Evolutionary conservation across 2,797 vertebrate species (phyloP).

Genomic region (Myripristis jacobus): DNA sequence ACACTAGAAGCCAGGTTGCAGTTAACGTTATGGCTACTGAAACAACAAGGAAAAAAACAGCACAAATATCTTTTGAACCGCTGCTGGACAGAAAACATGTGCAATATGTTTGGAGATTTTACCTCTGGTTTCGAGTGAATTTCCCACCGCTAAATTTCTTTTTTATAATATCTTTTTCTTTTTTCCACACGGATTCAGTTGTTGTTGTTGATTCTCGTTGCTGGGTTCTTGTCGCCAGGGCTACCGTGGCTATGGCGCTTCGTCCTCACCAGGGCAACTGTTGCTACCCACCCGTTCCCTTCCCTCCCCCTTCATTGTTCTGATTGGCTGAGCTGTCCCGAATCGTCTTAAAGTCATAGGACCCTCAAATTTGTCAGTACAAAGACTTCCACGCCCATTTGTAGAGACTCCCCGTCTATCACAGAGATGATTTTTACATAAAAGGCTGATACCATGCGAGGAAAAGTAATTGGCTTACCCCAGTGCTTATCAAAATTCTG

Average conservation of each 20-base stretch:
- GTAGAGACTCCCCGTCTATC: conserved; percentile 46
- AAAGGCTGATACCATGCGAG: not conserved
- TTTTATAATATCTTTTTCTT: conserved; percentile 72
- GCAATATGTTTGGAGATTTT: conserved; percentile 72
- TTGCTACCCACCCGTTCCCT: conserved; percentile 93
- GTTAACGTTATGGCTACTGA: conserved; percentile 75
- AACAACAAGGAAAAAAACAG: conserved; percentile 78
- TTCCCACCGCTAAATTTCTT: conserved; percentile 80
- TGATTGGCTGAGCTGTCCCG: conserved; percentile 75
- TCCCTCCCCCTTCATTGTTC: conserved; percentile 79
- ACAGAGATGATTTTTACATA: not conserved
- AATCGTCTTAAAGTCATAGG: conserved; percentile 76
- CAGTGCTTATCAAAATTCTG: conserved; percentile 27
- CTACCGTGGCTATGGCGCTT: conserved; percentile 99
- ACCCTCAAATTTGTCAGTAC: conserved; percentile 45
- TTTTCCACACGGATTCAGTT: conserved; percentile 84
- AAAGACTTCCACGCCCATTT: conserved; percentile 67
- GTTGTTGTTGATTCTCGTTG: conserved; percentile 96
- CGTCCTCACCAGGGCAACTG: conserved; percentile 99
- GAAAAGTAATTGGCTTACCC: conserved; percentile 19
- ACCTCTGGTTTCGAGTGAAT: conserved; percentile 82
- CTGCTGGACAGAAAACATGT: conserved; percentile 60
- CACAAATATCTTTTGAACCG: conserved; percentile 69
- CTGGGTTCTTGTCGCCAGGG: conserved; percentile 99
- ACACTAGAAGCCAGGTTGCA: conserved; percentile 62